A percentile compares a stretch with the other conserved stretches of the same genome.
Conservation (phyloP, 2,888 invertebrate genomes). For the Tetranychus piercei region DNA sequence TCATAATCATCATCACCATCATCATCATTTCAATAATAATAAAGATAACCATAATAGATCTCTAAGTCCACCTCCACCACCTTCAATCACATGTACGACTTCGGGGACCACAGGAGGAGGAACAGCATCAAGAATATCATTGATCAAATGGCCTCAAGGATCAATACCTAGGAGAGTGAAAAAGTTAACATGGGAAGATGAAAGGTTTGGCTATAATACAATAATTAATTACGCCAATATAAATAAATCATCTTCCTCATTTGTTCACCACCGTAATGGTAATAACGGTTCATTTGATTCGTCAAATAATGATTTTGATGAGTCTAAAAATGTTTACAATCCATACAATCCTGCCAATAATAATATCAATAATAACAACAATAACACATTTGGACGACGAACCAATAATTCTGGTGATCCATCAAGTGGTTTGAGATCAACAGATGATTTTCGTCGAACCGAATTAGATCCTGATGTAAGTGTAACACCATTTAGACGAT, state of each 20-base stretch:
- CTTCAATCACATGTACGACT: constrained; percentile 7
- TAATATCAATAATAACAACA: constrained; percentile 4
- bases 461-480: constrained; percentile 35
- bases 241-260: neutral
- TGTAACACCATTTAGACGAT: constrained; percentile 32
- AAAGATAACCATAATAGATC: constrained; percentile 12
- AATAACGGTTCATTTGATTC: constrained; percentile 4
- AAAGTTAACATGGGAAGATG: constrained; percentile 59
- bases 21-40: constrained; percentile 6
- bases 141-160: constrained; percentile 43
- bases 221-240: constrained; percentile 7
- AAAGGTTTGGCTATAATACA: constrained; percentile 26
- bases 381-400: neutral
- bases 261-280: neutral
- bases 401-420: neutral
- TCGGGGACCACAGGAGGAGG: constrained; percentile 13
- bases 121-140: constrained; percentile 19
- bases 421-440: neutral
- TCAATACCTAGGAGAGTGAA: constrained; percentile 53
- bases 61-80: constrained; percentile 18
- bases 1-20: constrained; percentile 11
- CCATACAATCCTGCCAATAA: constrained; percentile 5
- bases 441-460: constrained; percentile 27
- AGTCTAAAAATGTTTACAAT: neutral
- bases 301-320: constrained; percentile 5